These are phyloP conservation scores for Micrastur ruficollis DNA, from an alignment of 2,797 vertebrate genomes.

Conservation along the genomic window DNA sequence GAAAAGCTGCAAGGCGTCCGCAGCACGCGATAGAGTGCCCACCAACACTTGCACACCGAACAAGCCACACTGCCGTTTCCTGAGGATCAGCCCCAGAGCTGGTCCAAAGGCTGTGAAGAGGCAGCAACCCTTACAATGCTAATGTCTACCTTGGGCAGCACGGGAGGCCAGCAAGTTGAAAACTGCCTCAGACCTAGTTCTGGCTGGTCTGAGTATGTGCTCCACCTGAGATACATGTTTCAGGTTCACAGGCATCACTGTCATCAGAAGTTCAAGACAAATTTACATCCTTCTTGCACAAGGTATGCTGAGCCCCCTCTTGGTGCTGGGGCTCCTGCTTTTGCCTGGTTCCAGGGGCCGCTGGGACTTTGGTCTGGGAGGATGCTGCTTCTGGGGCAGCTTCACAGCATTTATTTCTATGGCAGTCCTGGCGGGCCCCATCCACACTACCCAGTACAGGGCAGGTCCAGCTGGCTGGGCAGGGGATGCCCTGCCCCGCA, in stretches of 20 bases:
- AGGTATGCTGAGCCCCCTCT: background rate
- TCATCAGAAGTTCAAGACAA: background rate
- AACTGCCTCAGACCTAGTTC: background rate
- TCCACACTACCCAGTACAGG: accelerated
- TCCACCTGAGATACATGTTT: background rate
- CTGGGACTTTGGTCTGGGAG: background rate
- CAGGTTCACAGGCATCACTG: background rate
- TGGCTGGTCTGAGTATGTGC: background rate
- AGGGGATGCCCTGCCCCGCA: too few species aligned
- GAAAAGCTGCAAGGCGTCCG: background rate
- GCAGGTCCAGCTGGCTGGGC: background rate
- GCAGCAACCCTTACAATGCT: background rate
- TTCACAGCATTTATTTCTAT: background rate
- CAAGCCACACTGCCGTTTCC: accelerated
- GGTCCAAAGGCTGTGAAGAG: background rate
- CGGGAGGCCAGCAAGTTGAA: background rate
- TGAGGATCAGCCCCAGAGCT: too few species aligned
- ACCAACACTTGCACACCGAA: accelerated
- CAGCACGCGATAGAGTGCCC: background rate
- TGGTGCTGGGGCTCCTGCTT: background rate
- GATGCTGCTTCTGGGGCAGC: background rate
- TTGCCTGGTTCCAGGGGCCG: accelerated
- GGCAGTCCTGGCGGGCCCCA: background rate
- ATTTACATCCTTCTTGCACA: background rate
- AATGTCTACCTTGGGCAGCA: background rate